Base-by-base conservation (phyloP, 2,797 vertebrate genomes). In the Enteromius afrohamiltoni region DNA sequence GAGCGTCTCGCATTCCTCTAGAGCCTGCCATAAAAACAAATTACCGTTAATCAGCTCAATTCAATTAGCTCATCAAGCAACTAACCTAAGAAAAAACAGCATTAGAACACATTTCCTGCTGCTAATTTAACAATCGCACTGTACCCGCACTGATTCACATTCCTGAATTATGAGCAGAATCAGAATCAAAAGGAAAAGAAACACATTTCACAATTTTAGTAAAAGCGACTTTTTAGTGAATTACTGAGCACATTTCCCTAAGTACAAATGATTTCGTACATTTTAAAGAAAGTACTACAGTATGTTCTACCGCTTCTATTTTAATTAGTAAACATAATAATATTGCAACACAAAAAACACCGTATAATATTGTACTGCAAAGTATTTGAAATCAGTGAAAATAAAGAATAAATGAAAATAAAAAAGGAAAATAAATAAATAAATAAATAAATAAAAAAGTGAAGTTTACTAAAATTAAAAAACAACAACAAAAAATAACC, bases 1-100 rank as follows among this genome's bases (percentile, higher is more conserved):
- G 0, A 96, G 97, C 86, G 94, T 95, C 86, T 98, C 97, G 53
- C 96, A 96, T 89, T 98, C 97, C 84, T 98, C 97, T 82, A 99
- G 92, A 65, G 96, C 93, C 97, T 99, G 85, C 55, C 37, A 76
- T 23, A 55, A 84, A 76, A 82, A 14, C 45, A 64, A 75, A 68
- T 42, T 23, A 60, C 19, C 4, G 11, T 42, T 64, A 70, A 49
- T 82, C 47, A 84, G 74, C 40, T 80, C 37, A 45, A 26, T 65
- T 49, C 6, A 67, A 37, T 78, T 78, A 45, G 26, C 64, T 31
- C 60, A 64, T 62, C 26, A 73, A 49, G 45, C 70, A 69, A 26
- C 40, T 29, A 68, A 29, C 31, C 34, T 21, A 42, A 4, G 19
- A 26, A 58, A 13, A 53, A 37, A 34, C 13, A 2, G 60, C 62